Evolutionary conservation across 2,113 vertebrate species (phyloP), one percentile per base, ranked within the genome.

Genomic region (Psettodes erumei): DNA sequence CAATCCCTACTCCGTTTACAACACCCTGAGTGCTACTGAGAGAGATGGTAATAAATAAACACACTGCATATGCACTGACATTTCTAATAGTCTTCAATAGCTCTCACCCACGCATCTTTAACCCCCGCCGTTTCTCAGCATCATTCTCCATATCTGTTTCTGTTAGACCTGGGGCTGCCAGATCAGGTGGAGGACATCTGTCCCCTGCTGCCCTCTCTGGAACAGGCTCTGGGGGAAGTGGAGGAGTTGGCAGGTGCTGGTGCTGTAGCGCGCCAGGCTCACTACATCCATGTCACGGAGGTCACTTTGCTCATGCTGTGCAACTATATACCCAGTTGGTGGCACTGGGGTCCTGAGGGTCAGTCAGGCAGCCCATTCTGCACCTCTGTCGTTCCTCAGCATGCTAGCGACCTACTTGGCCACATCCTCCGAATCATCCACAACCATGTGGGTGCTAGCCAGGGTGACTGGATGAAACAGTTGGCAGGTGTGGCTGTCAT

Each of bases 381-480:
- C 82, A 96, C 95, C 1, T 94, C 94, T 10, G 92, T 98, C 61
- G 92, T 89, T 0, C 93, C 95, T 25, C 94, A 95, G 73, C 94
- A 97, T 81, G 95, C 95, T 84, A 97, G 95, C 81, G 94, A 95
- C 1, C 92, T 99, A 1, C 93, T 99, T 77, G 96, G 96, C 8
- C 95, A 97, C 77, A 96, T 98, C 51, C 62, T 99, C 73, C 94
- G 95, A 64, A 96, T 98, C 80, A 96, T 98, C 71, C 95, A 96
- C 54, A 95, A 96, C 78, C 97, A 99, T 75, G 89, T 98, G 85
- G 96, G 97, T 1, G 94, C 95, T n/a, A 95, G 95, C 35, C 95
- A 96, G 76, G 95, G 95, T n/a, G 93, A 95, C 45, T 99, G 97
- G 97, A 98, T 98, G 96, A 97, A 97, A 83, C 93, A 94, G 71